phyloP scores from a whole-genome alignment of 2,113 vertebrate genomes.

The Garra rufa region DNA sequence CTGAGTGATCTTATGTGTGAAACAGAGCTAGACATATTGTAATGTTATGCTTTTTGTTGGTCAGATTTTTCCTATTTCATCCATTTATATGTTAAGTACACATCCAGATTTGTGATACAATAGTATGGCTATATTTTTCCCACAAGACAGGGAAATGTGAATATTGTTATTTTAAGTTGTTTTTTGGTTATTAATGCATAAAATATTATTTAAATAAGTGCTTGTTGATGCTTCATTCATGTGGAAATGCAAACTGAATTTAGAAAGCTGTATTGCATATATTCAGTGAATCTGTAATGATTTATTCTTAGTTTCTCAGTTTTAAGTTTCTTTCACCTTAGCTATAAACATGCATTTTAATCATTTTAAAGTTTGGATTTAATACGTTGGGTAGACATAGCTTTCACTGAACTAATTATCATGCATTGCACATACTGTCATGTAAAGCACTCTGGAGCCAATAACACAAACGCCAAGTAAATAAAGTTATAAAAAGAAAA shows the following conservation, averaged over 20 bases:
- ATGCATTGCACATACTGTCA: not conserved
- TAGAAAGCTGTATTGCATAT: constrained; percentile 14
- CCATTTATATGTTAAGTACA: not conserved
- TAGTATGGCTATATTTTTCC: not conserved
- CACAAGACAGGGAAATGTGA: too few species aligned
- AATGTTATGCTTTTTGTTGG: not conserved
- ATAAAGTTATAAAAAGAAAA: not conserved
- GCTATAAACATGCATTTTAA: constrained; percentile 12
- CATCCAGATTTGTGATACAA: not conserved
- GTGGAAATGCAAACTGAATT: constrained; percentile 3
- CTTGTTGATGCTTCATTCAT: not conserved
- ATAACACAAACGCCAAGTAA: not conserved
- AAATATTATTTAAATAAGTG: not conserved
- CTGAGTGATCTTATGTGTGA: not conserved
- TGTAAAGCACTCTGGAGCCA: not conserved
- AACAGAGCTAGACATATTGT: not conserved
- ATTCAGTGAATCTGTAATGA: not conserved
- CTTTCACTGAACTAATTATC: not conserved
- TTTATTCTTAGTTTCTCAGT: not conserved
- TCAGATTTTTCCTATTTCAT: not conserved
- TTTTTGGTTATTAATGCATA: not conserved
- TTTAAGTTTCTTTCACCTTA: constrained; percentile 1
- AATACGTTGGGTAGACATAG: not conserved
- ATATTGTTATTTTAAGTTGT: not conserved
- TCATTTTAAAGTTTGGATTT: not conserved